These are phyloP conservation scores for Nymphalis c-album DNA, from an alignment of 2,888 invertebrate genomes.

Conservation along the genomic window DNA sequence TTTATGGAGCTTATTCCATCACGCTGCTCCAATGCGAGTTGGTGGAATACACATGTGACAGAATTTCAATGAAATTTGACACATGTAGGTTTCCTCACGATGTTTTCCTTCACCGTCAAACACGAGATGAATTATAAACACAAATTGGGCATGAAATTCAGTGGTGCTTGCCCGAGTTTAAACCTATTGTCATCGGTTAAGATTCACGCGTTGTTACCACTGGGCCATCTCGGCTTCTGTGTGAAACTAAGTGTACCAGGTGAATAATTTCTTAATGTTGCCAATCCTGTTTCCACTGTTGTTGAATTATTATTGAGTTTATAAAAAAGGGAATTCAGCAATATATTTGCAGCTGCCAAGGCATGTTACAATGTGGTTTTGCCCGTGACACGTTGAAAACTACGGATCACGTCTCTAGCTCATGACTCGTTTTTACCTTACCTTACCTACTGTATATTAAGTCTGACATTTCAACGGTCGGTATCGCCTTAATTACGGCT, in stretches of 20 bases:
- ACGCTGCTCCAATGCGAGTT: too few species aligned
- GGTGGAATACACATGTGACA: too few species aligned
- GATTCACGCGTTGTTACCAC: too few species aligned
- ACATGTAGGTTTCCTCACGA: too few species aligned
- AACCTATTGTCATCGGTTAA: too few species aligned
- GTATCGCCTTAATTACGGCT: constrained; percentile 58
- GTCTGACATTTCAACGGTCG: constrained; percentile 69
- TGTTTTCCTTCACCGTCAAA: too few species aligned
- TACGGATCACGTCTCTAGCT: constrained; percentile 41
- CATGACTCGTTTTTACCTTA: constrained; percentile 57
- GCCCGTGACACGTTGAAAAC: constrained; percentile 33
- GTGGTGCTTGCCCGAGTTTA: too few species aligned
- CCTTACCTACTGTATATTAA: constrained; percentile 47
- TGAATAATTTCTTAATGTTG: neutral
- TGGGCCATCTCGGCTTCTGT: too few species aligned
- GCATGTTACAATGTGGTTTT: constrained; percentile 19
- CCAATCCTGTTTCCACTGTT: constrained; percentile 2
- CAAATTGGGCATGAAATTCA: too few species aligned
- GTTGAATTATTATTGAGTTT: neutral
- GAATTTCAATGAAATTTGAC: too few species aligned
- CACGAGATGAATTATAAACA: too few species aligned
- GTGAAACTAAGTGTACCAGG: neutral
- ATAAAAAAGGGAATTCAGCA: constrained; percentile 22
- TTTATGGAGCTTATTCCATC: too few species aligned
- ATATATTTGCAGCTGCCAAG: constrained; percentile 23